Conservation (phyloP, 1,140 invertebrate genomes). For the Helicoverpa zea region DNA sequence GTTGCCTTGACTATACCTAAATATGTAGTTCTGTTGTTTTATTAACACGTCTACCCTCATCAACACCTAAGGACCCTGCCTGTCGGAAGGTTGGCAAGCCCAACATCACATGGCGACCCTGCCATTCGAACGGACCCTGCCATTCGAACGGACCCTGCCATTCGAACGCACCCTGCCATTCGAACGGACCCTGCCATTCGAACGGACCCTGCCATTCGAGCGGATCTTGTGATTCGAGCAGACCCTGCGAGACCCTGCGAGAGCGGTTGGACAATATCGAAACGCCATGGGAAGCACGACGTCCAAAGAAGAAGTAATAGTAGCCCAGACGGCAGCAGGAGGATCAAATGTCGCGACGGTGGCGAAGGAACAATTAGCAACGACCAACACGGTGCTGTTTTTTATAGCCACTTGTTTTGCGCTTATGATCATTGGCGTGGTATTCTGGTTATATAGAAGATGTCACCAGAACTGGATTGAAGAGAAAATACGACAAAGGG, state of each 20-base stretch:
- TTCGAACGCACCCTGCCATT: conserved; percentile 5
- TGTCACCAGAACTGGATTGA: neutral
- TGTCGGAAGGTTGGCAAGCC: no score
- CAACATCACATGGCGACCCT: conserved; percentile 27
- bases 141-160: neutral
- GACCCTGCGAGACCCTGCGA: neutral
- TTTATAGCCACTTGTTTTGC: neutral
- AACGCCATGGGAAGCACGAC: conserved; percentile 3
- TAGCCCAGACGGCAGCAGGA: neutral
- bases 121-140: conserved; percentile 9
- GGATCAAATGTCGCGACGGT: neutral
- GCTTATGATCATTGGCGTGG: neutral
- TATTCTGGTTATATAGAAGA: neutral
- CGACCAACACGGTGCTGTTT: neutral
- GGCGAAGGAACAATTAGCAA: neutral
- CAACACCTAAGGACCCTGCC: no score
- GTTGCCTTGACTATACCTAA: no score
- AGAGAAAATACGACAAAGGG: neutral
- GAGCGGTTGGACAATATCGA: neutral
- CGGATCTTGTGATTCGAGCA: neutral
- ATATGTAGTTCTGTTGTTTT: no score
- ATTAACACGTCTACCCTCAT: no score
- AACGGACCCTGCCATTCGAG: neutral
- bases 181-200: neutral
- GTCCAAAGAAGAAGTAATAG: conserved; percentile 12